phyloP scores from a whole-genome alignment of 2,888 invertebrate genomes.

The Pristionchus entomophagus region DNA sequence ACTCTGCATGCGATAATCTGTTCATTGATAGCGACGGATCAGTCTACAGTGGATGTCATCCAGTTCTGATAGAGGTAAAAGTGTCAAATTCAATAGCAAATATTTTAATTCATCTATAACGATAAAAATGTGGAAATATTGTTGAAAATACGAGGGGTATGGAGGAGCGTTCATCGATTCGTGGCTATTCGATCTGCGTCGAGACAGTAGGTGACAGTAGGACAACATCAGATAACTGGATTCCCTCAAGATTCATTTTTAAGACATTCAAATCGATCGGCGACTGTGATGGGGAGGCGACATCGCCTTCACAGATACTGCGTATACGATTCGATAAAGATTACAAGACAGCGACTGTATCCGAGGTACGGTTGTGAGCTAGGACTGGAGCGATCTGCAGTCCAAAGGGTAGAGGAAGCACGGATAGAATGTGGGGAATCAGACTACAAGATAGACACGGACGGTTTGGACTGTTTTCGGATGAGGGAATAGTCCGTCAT shows the following conservation, averaged over 20 bases:
- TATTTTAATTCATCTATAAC: not conserved
- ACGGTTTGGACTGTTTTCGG: too few species aligned
- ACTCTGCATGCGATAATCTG: constrained; percentile 37
- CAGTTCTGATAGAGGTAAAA: not conserved
- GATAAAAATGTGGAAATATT: too few species aligned
- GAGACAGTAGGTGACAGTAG: not conserved
- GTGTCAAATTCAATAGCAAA: not conserved
- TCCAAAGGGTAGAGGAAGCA: too few species aligned
- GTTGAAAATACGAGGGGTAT: too few species aligned
- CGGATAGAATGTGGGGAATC: too few species aligned
- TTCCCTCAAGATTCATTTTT: not conserved
- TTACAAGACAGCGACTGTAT: not conserved
- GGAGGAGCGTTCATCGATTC: too few species aligned
- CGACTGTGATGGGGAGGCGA: not conserved
- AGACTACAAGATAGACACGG: too few species aligned
- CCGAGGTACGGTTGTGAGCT: constrained; percentile 20
- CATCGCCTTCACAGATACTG: not conserved
- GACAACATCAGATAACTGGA: not conserved
- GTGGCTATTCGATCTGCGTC: not conserved
- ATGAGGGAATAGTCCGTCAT: too few species aligned
- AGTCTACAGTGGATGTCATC: constrained; percentile 37
- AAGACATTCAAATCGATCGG: not conserved
- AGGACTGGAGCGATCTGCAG: not conserved
- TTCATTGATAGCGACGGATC: not conserved
- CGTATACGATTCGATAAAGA: not conserved